Percentiles rank a stretch among this genome's conserved stretches.
Conservation (phyloP, 2,113 vertebrate species). For the Crocuta crocuta region DNA sequence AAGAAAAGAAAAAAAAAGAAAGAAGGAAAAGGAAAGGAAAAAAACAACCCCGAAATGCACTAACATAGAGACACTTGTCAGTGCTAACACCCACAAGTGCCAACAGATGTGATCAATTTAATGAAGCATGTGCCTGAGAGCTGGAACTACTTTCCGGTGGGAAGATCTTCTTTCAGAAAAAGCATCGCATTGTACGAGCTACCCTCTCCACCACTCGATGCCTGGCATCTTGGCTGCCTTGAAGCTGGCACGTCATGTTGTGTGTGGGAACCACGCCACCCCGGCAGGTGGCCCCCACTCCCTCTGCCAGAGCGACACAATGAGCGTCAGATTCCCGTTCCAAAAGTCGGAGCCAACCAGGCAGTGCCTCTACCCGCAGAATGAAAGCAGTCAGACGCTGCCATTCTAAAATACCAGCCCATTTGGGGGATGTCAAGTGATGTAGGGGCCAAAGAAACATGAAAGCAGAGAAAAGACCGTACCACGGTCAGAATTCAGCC, state of each 20-base stretch:
- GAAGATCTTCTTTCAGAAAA: constrained; percentile 84
- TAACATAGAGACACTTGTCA: constrained; percentile 67
- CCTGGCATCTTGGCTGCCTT: constrained; percentile 80
- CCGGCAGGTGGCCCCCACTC: constrained; percentile 82
- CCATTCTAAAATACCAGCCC: neutral
- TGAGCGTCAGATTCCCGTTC: constrained; percentile 57
- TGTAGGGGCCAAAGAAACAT: neutral
- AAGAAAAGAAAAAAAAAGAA: too few species aligned
- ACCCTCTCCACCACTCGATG: constrained; percentile 57
- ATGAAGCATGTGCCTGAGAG: constrained; percentile 79
- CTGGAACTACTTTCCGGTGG: constrained; percentile 65
- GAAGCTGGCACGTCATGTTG: constrained; percentile 84
- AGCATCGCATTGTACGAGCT: constrained; percentile 41
- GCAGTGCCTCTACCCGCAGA: neutral
- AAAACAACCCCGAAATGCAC: neutral
- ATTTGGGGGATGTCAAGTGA: neutral
- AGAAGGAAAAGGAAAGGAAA: accelerated
- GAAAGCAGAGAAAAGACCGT: neutral
- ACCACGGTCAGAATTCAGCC: neutral
- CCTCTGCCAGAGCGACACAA: constrained; percentile 79
- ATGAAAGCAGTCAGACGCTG: neutral
- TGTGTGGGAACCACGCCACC: constrained; percentile 83
- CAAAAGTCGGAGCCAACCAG: constrained; percentile 42
- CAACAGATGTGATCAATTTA: constrained; percentile 83
- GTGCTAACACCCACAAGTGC: constrained; percentile 70